phyloP scores from a whole-genome alignment of 2,113 vertebrate species.

The Coptodon bakossiorum region DNA sequence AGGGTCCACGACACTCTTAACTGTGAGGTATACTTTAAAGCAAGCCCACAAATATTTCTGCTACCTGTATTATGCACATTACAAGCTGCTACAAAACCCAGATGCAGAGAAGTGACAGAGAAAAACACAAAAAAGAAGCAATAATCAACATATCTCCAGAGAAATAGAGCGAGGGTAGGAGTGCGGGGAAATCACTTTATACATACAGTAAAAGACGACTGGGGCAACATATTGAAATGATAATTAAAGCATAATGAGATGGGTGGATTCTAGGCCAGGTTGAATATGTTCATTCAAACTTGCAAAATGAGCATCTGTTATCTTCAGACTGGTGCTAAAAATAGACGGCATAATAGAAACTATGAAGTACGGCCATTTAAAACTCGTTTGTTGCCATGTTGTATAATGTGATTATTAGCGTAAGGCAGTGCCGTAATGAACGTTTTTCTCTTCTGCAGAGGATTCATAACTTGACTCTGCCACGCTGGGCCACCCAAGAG shows the following conservation, averaged over 20 bases:
- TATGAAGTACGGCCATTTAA: conserved; percentile 24
- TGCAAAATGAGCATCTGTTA: conserved; percentile 62
- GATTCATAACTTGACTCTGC: conserved; percentile 80
- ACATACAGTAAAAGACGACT: conserved; percentile 15
- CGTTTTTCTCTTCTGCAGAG: conserved; percentile 43
- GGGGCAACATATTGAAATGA: conserved; percentile 41
- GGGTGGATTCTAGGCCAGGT: conserved; percentile 37
- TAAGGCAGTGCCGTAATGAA: neutral
- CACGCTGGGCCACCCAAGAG: conserved; percentile 77
- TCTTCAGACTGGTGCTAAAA: conserved; percentile 51
- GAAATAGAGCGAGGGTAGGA: neutral
- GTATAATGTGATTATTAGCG: conserved; percentile 29
- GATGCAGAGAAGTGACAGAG: neutral
- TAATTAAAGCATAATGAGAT: conserved; percentile 42
- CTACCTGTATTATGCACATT: neutral
- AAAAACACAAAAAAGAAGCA: neutral
- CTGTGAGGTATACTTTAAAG: conserved; percentile 57
- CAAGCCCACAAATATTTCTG: neutral
- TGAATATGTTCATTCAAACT: conserved; percentile 51
- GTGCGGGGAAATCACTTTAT: neutral
- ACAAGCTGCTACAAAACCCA: neutral
- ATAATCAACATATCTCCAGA: neutral
- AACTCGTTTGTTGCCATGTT: conserved; percentile 10
- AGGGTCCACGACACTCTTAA: conserved; percentile 54
- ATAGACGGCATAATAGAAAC: conserved; percentile 44